Conservation (phyloP, 1,140 invertebrate species). For the Drosophila willistoni region DNA sequence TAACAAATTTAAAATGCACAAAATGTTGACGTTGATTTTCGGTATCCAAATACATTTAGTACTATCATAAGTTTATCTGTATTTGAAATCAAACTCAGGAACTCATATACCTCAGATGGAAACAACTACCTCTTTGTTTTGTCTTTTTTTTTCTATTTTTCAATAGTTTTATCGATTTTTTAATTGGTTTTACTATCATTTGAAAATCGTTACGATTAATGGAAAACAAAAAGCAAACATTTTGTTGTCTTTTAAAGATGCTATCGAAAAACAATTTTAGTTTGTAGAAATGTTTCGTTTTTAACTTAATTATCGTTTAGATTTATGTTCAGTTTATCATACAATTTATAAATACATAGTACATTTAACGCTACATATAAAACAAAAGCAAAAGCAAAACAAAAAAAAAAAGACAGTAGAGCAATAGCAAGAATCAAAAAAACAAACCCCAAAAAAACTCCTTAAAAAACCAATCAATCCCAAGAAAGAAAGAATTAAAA, state of each 20-base stretch:
- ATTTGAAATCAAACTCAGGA: constrained; percentile 75
- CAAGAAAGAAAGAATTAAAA: constrained; percentile 16
- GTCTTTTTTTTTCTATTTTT: constrained; percentile 56
- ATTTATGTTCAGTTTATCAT: constrained; percentile 14
- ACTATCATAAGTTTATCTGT: constrained; percentile 40
- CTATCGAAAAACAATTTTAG: constrained; percentile 65
- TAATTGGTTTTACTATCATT: constrained; percentile 37
- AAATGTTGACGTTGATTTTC: not conserved
- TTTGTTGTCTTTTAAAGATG: constrained; percentile 64
- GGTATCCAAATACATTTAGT: constrained; percentile 10
- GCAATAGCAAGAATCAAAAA: constrained; percentile 57
- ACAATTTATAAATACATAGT: constrained; percentile 25
- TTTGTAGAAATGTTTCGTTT: constrained; percentile 62
- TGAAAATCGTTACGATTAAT: constrained; percentile 30
- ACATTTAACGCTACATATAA: constrained; percentile 31
- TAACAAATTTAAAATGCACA: constrained; percentile 14
- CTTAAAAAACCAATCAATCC: constrained; percentile 10
- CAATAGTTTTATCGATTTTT: constrained; percentile 36
- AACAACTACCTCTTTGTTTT: constrained; percentile 69
- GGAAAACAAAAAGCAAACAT: constrained; percentile 17
- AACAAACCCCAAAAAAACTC: constrained; percentile 24
- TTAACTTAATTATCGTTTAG: constrained; percentile 50
- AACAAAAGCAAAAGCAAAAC: constrained; percentile 17
- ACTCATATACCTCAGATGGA: constrained; percentile 82
- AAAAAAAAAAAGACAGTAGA: constrained; percentile 27